These are phyloP conservation scores for Callionymus lyra DNA, from an alignment of 2,113 vertebrate genomes.

Conservation along the genomic window DNA sequence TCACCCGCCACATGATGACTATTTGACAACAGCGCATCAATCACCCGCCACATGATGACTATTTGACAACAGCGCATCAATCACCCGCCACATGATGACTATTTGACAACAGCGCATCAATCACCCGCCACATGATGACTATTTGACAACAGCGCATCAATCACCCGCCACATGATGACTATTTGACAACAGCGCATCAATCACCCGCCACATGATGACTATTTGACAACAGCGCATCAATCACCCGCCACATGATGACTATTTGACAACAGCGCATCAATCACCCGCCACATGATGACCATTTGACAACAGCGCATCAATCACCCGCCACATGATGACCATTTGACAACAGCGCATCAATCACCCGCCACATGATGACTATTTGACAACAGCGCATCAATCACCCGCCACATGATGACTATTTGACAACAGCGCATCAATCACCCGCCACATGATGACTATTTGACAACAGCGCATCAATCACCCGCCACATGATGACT, in stretches of 20 bases:
- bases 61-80: slow-evolving; percentile 34
- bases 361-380: not conserved
- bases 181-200: slow-evolving; percentile 34
- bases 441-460: not conserved
- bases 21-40: slow-evolving; percentile 34
- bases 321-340: not conserved
- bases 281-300: not conserved
- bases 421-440: slow-evolving; percentile 34
- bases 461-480: slow-evolving; percentile 34
- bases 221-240: slow-evolving; percentile 34
- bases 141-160: slow-evolving; percentile 34
- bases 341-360: slow-evolving; percentile 34
- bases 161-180: not conserved
- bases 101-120: slow-evolving; percentile 34
- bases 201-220: not conserved
- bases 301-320: slow-evolving; percentile 34
- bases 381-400: slow-evolving; percentile 34
- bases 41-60: not conserved
- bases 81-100: not conserved
- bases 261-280: slow-evolving; percentile 34
- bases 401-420: not conserved
- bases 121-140: not conserved
- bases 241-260: not conserved
- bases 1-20: not conserved
- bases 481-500: not conserved